Percentiles rank a stretch among this genome's conserved stretches.
Conservation (phyloP, 1,140 invertebrate species). For the Drosophila simulans region DNA sequence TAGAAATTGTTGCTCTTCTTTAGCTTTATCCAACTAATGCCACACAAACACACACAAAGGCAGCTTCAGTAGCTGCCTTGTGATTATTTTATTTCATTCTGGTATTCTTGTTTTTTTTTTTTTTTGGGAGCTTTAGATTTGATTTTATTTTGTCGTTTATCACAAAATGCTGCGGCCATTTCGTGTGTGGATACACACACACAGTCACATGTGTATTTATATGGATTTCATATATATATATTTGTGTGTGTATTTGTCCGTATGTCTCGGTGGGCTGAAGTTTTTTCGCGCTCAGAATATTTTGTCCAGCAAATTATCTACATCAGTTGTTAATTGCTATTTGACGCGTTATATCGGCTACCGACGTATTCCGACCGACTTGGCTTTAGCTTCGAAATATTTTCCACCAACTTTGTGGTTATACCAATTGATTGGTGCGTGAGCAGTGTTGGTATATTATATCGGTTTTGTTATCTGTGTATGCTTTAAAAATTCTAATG, state of each 20-base stretch:
- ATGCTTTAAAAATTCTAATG: not conserved
- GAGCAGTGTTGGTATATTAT: not conserved
- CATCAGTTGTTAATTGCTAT: conserved; percentile 84
- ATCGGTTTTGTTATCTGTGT: not conserved
- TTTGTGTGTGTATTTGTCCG: conserved; percentile 25
- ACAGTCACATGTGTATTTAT: conserved; percentile 32
- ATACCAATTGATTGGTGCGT: not conserved
- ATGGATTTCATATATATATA: conserved; percentile 29
- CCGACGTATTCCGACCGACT: conserved; percentile 60
- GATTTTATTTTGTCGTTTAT: conserved; percentile 81
- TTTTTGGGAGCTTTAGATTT: conserved; percentile 81
- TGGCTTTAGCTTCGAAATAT: not conserved
- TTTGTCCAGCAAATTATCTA: conserved; percentile 81
- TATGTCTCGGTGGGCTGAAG: conserved; percentile 50
- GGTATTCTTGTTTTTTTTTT: conserved; percentile 5
- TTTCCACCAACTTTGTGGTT: not conserved
- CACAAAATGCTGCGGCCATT: conserved; percentile 74
- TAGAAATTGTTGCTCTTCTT: conserved; percentile 57
- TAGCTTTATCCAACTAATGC: conserved; percentile 30
- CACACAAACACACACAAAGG: conserved; percentile 15
- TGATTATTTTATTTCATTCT: conserved; percentile 57
- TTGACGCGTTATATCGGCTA: conserved; percentile 84
- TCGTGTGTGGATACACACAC: conserved; percentile 50
- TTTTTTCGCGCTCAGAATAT: conserved; percentile 75
- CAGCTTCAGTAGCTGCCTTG: conserved; percentile 61